Percentiles rank a stretch among this genome's conserved stretches.
phyloP scores from a whole-genome alignment of 2,113 vertebrate genomes.

The Halcyon senegalensis region DNA sequence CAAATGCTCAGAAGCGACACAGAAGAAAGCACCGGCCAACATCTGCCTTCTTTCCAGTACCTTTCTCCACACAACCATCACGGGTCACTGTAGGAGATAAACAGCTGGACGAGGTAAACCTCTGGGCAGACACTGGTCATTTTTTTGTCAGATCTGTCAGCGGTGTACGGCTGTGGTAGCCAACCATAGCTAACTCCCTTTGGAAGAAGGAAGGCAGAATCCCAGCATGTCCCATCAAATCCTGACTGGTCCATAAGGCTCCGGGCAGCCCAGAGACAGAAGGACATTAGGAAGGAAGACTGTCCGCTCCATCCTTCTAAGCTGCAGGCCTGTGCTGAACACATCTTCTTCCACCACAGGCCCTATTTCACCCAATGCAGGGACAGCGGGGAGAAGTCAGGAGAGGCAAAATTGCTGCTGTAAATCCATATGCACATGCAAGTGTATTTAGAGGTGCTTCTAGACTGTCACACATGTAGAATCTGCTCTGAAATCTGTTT shows the following conservation, averaged over 20 bases:
- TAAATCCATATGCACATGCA: background rate
- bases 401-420: background rate
- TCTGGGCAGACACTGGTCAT: background rate
- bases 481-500: constrained; percentile 58
- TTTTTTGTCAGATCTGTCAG: background rate
- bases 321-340: background rate
- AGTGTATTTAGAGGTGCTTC: constrained; percentile 4
- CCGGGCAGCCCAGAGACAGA: background rate
- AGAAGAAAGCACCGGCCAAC: background rate
- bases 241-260: accelerated
- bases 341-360: background rate
- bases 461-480: constrained; percentile 15
- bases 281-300: background rate
- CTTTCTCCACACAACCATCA: background rate
- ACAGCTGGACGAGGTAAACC: background rate
- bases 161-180: background rate
- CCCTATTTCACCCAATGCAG: background rate
- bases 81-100: background rate
- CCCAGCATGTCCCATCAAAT: accelerated
- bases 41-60: background rate
- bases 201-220: background rate
- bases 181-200: background rate
- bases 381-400: background rate
- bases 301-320: background rate
- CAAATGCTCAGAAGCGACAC: background rate